Evolutionary conservation across 92 coral and sea anemone genomes (phyloP).

Genomic region (Muricea muricata): DNA sequence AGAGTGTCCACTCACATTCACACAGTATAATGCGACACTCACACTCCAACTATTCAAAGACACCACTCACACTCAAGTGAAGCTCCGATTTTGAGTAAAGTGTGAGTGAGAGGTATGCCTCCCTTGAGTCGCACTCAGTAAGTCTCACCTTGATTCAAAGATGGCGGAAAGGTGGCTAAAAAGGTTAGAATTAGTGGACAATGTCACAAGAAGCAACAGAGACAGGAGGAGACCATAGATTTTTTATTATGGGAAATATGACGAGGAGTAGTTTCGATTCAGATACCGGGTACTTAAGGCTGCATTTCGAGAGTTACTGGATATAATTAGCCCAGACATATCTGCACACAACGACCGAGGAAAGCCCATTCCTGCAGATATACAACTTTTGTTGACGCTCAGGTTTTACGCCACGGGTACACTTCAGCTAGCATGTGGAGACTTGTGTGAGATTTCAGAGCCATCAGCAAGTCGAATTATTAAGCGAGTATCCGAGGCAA

Average conservation of each 20-base stretch:
- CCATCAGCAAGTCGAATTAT: constrained; percentile 31
- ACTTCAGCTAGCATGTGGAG: not conserved
- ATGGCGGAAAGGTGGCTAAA: constrained; percentile 22
- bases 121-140: constrained; percentile 12
- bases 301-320: constrained; percentile 22
- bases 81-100: constrained; percentile 42
- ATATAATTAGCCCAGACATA: constrained; percentile 5
- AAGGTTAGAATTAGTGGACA: not conserved
- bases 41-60: constrained; percentile 32
- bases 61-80: constrained; percentile 36
- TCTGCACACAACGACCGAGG: constrained; percentile 45
- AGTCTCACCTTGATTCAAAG: not conserved
- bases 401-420: constrained; percentile 4
- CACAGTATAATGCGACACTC: constrained; percentile 25
- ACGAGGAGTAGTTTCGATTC: not conserved
- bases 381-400: constrained; percentile 28
- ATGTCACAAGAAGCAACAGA: not conserved
- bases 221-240: not conserved
- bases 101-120: constrained; percentile 29
- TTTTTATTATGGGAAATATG: constrained; percentile 3
- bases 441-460: constrained; percentile 10
- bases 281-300: constrained; percentile 8
- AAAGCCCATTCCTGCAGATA: constrained; percentile 36
- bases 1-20: constrained; percentile 39
- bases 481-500: constrained; percentile 24